phyloP scores from a whole-genome alignment of 2,797 vertebrate genomes.

The Fringilla coelebs region DNA sequence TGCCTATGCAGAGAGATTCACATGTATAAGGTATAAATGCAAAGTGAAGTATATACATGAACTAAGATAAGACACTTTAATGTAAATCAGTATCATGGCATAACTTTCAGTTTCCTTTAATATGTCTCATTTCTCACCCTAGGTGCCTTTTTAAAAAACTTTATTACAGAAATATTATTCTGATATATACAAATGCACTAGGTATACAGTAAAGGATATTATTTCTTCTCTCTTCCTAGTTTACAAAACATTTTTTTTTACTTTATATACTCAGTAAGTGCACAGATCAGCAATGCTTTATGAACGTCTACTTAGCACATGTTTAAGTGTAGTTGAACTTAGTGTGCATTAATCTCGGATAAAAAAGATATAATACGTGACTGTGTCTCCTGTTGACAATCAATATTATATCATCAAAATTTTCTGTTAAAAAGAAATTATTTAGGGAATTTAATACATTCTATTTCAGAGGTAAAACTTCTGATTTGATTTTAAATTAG shows the following conservation, averaged over 20 bases:
- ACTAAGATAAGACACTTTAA: not conserved
- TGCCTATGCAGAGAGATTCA: not conserved
- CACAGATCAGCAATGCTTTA: not conserved
- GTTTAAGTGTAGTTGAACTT: not conserved
- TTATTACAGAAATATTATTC: not conserved
- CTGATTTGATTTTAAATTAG: not conserved
- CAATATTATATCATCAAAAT: not conserved
- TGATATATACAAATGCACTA: not conserved
- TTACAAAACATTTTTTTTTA: not conserved
- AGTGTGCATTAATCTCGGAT: not conserved
- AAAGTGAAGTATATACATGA: not conserved
- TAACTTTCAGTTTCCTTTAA: not conserved
- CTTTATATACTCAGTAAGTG: not conserved
- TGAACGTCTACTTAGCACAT: not conserved
- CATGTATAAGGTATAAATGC: not conserved
- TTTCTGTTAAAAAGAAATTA: not conserved
- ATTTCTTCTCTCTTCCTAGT: not conserved
- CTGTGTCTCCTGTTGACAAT: not conserved
- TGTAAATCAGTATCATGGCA: not conserved
- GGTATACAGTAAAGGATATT: not conserved
- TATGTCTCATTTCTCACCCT: not conserved
- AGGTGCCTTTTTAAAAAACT: fast-evolving
- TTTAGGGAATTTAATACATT: not conserved
- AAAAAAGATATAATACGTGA: not conserved
- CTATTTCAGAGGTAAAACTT: not conserved